Percentiles rank a stretch among this genome's conserved stretches.
phyloP scores from a whole-genome alignment of 2,113 vertebrate genomes.

The Cynoglossus semilaevis region DNA sequence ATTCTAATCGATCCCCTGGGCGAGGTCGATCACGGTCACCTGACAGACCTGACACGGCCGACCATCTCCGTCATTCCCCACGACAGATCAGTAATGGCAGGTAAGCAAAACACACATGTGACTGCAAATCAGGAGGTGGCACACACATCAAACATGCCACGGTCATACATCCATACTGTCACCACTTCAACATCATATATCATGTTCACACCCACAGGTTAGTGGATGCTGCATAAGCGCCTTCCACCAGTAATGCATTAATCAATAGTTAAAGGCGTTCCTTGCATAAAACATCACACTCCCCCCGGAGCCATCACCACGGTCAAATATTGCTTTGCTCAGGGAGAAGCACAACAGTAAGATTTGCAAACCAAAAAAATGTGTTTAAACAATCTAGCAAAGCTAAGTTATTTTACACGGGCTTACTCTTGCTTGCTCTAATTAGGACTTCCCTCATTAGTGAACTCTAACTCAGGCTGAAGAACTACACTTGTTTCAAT shows the following conservation, averaged over 20 bases:
- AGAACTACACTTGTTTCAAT: conserved; percentile 51
- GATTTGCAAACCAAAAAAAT: too few relatives aligned
- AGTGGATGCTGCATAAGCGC: conserved; percentile 49
- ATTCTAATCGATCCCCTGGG: conserved; percentile 94
- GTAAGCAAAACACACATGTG: conserved; percentile 68
- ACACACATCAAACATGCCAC: conserved; percentile 26
- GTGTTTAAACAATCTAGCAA: too few relatives aligned
- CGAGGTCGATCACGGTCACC: conserved; percentile 89
- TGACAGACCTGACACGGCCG: conserved; percentile 89
- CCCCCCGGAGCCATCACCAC: conserved; percentile 34
- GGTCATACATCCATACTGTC: conserved; percentile 27
- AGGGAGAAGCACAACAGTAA: neutral
- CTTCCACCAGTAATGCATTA: conserved; percentile 35
- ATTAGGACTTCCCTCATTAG: too few relatives aligned
- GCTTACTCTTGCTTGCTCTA: too few relatives aligned
- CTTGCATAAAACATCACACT: conserved; percentile 59
- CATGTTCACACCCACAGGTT: conserved; percentile 42
- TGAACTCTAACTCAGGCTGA: too few relatives aligned
- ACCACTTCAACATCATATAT: conserved; percentile 35
- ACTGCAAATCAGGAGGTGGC: conserved; percentile 30
- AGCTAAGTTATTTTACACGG: too few relatives aligned
- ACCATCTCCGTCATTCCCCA: conserved; percentile 90
- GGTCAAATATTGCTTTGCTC: conserved; percentile 38
- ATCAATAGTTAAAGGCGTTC: conserved; percentile 53
- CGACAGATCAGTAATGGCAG: conserved; percentile 94